These are phyloP conservation scores for Pardosa pseudoannulata DNA, from an alignment of 2,888 invertebrate genomes.

Conservation along the genomic window DNA sequence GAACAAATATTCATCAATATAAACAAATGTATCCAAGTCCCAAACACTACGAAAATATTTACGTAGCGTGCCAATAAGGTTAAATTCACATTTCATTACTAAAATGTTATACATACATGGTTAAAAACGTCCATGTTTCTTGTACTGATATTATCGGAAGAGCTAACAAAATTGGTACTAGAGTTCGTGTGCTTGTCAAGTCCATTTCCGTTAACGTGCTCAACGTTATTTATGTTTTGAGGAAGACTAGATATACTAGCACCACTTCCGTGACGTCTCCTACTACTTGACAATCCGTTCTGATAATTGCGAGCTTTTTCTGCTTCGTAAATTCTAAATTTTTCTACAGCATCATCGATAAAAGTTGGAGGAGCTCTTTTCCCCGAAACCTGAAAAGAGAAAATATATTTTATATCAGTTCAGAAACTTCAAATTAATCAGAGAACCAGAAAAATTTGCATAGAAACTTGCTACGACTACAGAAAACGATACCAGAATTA, in stretches of 20 bases:
- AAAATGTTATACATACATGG: background rate
- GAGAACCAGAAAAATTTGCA: too few species aligned
- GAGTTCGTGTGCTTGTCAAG: conserved; percentile 70
- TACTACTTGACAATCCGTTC: conserved; percentile 44
- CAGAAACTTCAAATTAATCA: too few species aligned
- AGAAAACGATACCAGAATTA: too few species aligned
- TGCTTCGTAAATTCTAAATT: conserved; percentile 77
- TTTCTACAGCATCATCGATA: conserved; percentile 92
- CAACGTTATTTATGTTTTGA: conserved; percentile 75
- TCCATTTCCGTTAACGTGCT: conserved; percentile 76
- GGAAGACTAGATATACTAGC: conserved; percentile 77
- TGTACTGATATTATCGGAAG: conserved; percentile 9
- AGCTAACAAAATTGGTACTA: conserved; percentile 25
- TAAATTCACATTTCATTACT: too few species aligned
- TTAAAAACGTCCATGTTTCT: background rate
- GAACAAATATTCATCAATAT: too few species aligned
- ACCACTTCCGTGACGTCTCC: conserved; percentile 77
- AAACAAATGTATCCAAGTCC: too few species aligned
- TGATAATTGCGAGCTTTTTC: conserved; percentile 74
- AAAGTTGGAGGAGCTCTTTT: conserved; percentile 91
- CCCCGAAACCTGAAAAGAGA: conserved; percentile 80
- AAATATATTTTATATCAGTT: too few species aligned
- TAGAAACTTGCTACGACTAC: too few species aligned
- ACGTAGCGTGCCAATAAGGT: too few species aligned
- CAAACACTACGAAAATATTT: too few species aligned